Evolutionary conservation across 2,797 vertebrate species (phyloP).

Genomic region (Stomatorhinus walkeri): DNA sequence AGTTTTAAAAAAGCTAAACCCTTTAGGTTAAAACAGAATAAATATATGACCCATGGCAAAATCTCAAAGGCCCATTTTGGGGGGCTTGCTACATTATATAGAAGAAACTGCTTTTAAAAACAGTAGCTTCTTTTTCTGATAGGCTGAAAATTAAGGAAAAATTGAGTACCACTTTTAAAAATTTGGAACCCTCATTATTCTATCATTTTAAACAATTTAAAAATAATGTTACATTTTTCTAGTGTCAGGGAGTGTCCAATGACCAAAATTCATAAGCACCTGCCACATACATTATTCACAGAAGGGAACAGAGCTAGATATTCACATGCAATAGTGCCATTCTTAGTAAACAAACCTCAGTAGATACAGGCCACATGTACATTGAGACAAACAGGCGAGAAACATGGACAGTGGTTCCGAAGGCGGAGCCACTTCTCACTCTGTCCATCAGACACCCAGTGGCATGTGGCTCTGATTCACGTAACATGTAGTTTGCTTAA

Average conservation of each 20-base stretch:
- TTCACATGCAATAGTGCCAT: neutral
- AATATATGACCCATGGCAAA: constrained; percentile 27
- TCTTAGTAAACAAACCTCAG: neutral
- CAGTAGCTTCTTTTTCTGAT: neutral
- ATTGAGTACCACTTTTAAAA: neutral
- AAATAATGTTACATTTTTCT: neutral
- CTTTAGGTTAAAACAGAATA: constrained; percentile 16
- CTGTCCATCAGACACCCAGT: neutral
- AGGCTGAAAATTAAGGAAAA: neutral
- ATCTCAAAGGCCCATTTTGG: constrained; percentile 3
- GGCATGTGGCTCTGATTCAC: neutral
- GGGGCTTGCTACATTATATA: constrained; percentile 1
- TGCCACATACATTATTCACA: neutral
- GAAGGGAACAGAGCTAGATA: neutral
- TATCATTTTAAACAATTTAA: neutral
- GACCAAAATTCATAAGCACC: neutral
- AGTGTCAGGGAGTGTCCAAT: neutral
- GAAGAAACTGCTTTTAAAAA: constrained; percentile 20
- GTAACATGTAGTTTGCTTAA: neutral
- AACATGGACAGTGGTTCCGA: neutral
- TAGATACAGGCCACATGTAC: neutral
- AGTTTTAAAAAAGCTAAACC: constrained; percentile 4
- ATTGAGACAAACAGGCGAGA: neutral
- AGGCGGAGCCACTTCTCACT: neutral
- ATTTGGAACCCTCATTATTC: neutral